phyloP scores from a whole-genome alignment of 2,797 vertebrate species.

The Scomberomorus guttatus region DNA sequence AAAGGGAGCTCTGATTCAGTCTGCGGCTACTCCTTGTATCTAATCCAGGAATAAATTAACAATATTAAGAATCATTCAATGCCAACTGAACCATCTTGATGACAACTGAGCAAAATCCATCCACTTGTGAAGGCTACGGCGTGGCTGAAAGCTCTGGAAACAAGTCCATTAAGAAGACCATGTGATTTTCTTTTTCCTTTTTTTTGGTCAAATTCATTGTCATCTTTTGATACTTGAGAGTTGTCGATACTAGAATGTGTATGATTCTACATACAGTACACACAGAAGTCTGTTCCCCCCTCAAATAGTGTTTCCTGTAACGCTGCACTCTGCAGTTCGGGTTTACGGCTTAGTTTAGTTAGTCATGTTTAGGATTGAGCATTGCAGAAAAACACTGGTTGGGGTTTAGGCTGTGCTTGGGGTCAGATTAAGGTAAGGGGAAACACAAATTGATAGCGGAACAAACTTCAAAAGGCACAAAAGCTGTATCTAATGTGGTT shows the following conservation, averaged over 20 bases:
- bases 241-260: too few relatives aligned
- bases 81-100: too few relatives aligned
- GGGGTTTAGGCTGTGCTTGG: neutral
- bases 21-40: too few relatives aligned
- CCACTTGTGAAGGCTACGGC: too few relatives aligned
- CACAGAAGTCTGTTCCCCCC: neutral
- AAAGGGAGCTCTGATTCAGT: too few relatives aligned
- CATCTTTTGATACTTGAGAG: neutral
- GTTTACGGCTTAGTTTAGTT: neutral
- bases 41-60: too few relatives aligned
- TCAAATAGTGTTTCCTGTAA: neutral
- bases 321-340: neutral
- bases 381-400: neutral
- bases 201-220: neutral
- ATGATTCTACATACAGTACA: neutral
- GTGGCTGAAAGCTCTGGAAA: too few relatives aligned
- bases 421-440: conserved; percentile 2
- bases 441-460: neutral
- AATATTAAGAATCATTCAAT: too few relatives aligned
- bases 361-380: neutral
- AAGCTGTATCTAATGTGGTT: neutral
- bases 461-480: neutral
- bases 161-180: too few relatives aligned
- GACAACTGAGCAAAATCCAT: too few relatives aligned
- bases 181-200: neutral